Evolutionary conservation across 2,797 vertebrate species (phyloP).

Genomic region (Rhincodon typus): DNA sequence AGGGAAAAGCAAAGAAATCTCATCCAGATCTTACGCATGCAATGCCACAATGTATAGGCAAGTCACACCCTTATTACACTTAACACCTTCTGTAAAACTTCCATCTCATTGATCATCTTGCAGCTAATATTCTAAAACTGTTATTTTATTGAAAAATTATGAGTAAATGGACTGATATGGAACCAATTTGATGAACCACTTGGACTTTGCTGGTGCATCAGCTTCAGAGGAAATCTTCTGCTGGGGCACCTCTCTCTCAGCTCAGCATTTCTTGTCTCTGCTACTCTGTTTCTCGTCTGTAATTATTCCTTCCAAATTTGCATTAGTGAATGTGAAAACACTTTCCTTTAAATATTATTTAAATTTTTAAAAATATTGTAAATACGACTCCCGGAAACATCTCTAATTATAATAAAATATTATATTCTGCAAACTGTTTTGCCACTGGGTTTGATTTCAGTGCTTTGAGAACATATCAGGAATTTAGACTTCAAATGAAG

Average conservation of each 20-base stretch:
- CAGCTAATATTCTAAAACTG: not conserved
- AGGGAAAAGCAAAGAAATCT: not conserved
- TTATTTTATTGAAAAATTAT: not conserved
- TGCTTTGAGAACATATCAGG: not conserved
- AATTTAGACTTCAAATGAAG: not conserved
- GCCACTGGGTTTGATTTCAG: not conserved
- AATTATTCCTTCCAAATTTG: not conserved
- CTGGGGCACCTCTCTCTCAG: not conserved
- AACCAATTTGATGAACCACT: not conserved
- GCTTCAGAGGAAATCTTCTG: not conserved
- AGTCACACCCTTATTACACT: not conserved
- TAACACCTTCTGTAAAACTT: not conserved
- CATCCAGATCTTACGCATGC: not conserved
- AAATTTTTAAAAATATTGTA: not conserved
- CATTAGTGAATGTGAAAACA: not conserved
- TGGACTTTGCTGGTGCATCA: not conserved
- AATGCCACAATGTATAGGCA: not conserved
- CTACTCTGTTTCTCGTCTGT: not conserved
- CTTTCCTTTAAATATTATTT: not conserved
- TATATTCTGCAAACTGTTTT: not conserved
- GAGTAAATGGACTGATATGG: not conserved
- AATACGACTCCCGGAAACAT: not conserved
- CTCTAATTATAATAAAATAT: not conserved
- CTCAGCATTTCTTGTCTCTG: not conserved
- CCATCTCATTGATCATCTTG: not conserved